These are phyloP conservation scores for Chironomus riparius DNA, from an alignment of 2,888 invertebrate species.

Conservation along the genomic window DNA sequence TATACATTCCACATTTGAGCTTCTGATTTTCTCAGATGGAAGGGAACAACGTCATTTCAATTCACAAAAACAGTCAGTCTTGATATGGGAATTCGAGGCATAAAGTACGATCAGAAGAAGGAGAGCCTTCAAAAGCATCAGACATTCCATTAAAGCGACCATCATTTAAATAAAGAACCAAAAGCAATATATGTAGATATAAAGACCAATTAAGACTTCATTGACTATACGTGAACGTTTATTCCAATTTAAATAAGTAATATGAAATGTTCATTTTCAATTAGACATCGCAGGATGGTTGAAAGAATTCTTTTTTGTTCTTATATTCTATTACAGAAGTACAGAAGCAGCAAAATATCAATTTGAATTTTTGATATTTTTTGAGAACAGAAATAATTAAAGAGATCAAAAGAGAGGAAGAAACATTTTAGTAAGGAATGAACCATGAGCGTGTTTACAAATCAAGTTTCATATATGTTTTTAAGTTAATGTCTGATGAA, in stretches of 20 bases:
- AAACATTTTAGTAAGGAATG: too few species aligned
- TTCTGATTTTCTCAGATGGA: neutral
- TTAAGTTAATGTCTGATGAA: neutral
- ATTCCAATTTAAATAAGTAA: too few species aligned
- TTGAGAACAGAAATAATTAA: neutral
- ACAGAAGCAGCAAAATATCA: too few species aligned
- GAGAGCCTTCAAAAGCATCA: neutral
- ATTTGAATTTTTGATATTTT: too few species aligned
- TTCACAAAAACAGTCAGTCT: conserved; percentile 13
- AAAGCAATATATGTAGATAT: neutral
- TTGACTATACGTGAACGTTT: neutral
- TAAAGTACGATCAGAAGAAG: neutral
- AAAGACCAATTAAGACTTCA: conserved; percentile 27
- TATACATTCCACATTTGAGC: neutral
- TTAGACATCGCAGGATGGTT: too few species aligned
- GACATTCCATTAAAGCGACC: neutral
- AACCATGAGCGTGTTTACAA: neutral
- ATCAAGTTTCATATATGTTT: neutral
- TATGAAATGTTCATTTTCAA: too few species aligned
- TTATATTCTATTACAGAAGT: too few species aligned
- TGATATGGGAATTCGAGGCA: neutral
- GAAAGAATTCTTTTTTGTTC: too few species aligned
- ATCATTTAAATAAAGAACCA: conserved; percentile 17
- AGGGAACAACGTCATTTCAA: neutral
- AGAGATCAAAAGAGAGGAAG: too few species aligned